A percentile compares a stretch with the other conserved stretches of the same genome.
Conservation (phyloP, 2,797 vertebrate species). For the Amblyopsis hoosieri region DNA sequence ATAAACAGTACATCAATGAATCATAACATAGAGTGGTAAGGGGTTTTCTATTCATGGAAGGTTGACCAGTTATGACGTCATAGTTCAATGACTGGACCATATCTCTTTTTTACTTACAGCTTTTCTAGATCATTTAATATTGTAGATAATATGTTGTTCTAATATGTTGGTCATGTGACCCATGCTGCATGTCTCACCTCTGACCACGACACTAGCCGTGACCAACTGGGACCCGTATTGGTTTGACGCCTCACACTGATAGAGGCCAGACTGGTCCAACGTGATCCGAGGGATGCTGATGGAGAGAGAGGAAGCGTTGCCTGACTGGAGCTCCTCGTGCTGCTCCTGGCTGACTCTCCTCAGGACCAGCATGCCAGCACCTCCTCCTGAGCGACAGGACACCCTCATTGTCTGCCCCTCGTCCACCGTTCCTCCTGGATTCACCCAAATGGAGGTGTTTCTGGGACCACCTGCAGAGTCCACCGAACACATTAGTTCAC, state of each 20-base stretch:
- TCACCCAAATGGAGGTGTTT: conserved; percentile 66
- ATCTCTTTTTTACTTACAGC: too few relatives aligned
- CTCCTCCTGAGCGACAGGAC: conserved; percentile 78
- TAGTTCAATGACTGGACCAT: too few relatives aligned
- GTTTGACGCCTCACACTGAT: conserved; percentile 84
- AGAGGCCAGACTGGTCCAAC: conserved; percentile 76
- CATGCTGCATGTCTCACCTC: conserved; percentile 69
- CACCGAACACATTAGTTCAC: background rate
- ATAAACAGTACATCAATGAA: too few relatives aligned
- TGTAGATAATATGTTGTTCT: too few relatives aligned
- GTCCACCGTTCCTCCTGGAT: conserved; percentile 65
- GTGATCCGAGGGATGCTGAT: conserved; percentile 69
- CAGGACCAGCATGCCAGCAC: conserved; percentile 72
- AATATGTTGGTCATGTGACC: background rate
- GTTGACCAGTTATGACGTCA: too few relatives aligned
- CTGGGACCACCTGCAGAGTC: conserved; percentile 58
- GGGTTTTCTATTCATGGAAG: too few relatives aligned
- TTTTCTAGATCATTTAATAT: too few relatives aligned
- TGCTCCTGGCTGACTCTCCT: conserved; percentile 49
- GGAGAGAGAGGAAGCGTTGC: conserved; percentile 60
- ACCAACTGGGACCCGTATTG: conserved; percentile 67
- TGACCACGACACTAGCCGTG: conserved; percentile 69
- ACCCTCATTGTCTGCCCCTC: conserved; percentile 81
- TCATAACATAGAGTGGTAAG: too few relatives aligned
- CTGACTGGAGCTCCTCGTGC: conserved; percentile 52